Conservation (phyloP, 2,888 invertebrate genomes). For the Lamproptera curius region DNA sequence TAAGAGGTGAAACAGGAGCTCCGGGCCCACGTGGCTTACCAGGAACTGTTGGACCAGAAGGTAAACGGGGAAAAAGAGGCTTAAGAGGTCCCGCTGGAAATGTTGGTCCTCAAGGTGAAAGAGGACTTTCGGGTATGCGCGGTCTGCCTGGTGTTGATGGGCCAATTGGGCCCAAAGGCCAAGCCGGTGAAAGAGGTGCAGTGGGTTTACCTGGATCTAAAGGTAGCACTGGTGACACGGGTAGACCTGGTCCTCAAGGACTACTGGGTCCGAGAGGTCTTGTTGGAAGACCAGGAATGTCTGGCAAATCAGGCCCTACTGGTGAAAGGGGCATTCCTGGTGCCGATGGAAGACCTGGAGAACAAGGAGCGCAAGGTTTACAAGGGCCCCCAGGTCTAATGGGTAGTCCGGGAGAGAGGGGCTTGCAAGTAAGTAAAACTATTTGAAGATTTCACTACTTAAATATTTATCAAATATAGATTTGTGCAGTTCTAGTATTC, state of each 20-base stretch:
- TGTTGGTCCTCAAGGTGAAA: conserved; percentile 85
- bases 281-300: conserved; percentile 83
- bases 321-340: conserved; percentile 88
- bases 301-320: conserved; percentile 83
- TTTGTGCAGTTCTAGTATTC: too few relatives aligned
- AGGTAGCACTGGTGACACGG: conserved; percentile 80
- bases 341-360: conserved; percentile 91
- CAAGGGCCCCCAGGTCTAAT: conserved; percentile 88
- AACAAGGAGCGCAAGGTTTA: conserved; percentile 87
- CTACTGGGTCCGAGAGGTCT: conserved; percentile 80
- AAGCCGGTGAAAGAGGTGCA: conserved; percentile 83
- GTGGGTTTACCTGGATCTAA: conserved; percentile 71
- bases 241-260: conserved; percentile 83
- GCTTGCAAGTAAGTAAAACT: conserved; percentile 82
- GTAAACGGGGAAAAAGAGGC: conserved; percentile 89
- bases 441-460: too few relatives aligned
- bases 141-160: conserved; percentile 89
- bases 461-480: too few relatives aligned
- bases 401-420: conserved; percentile 88
- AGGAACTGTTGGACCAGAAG: conserved; percentile 86
- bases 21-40: conserved; percentile 87
- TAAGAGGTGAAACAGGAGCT: conserved; percentile 85
- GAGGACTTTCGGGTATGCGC: conserved; percentile 81
- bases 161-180: conserved; percentile 85
- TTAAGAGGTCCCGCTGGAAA: conserved; percentile 86